Evolutionary conservation across 1,140 invertebrate species (phyloP), one percentile per base, ranked within the genome.

Genomic region (Latrodectus geometricus): DNA sequence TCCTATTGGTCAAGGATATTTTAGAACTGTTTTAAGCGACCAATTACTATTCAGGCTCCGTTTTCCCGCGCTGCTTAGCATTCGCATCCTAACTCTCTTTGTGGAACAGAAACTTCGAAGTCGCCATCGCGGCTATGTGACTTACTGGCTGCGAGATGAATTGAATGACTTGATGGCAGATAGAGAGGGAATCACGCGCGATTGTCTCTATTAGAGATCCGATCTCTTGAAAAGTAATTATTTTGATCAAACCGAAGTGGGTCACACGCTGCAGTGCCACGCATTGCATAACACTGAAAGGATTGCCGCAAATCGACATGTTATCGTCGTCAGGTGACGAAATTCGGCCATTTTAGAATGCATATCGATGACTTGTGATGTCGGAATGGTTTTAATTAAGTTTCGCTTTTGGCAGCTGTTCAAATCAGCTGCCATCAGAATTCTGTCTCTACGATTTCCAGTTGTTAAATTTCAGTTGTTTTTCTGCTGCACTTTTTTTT

Each of bases 181-280:
- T 11, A 11, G 17, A 61, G 2, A 50, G 21, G 20, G 74, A 76
- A 56, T 76, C 54, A 61, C 48, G 66, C 65, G 20, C 77, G 77
- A 79, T 79, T 79, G 77, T 79, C 65, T 79, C 35, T 35, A 35
- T 35, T 1, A 35, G 35, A 35, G 35, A 35, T 68, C 35, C n/a
- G 54, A 56, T 61, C n/a, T 54, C 74, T n/a, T 61, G 52, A 54
- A 52, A 76, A 54, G 74, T 76, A 76, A 81, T 81, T 52, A 81
- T 81, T 81, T 72, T 81, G 66, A 72, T 81, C 68, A 72, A 81
- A 81, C 70, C 70, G 50, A 81, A 72, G n/a, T 81, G 50, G 79
- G 79, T 81, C 79, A 81, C 49, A 15, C 14, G 9, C 17, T 81
- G 50, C 69, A 9, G 35, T 11, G 69, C 79, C 11, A 81, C 66